Evolutionary conservation across 2,888 invertebrate genomes (phyloP), one percentile per base, ranked within the genome.

Genomic region (Caprella mutica): DNA sequence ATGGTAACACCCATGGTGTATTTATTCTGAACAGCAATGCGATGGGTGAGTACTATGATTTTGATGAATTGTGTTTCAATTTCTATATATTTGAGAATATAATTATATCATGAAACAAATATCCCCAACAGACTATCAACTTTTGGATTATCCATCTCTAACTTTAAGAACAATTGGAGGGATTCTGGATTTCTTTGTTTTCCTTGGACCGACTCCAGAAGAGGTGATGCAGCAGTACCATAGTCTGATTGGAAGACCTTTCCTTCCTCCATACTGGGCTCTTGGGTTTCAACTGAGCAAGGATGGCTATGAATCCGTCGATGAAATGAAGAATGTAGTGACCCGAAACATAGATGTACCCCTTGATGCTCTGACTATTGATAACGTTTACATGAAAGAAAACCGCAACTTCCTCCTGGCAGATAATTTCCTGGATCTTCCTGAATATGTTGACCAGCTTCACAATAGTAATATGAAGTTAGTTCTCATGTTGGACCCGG

Each of bases 191-290:
- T 80, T 91, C 58, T 84, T 82, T 70, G 75, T 89, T 63, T 81
- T 89, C 69, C 67, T 84, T 68, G 91, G 90, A 0, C 85, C 87
- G 0, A 75, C 79, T 0, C 87, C 91, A 0, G 71, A 48, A 8
- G 33, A 27, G 6, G 48, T 48, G 30, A 48, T 33, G 33, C 14
- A 9, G 33, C 48, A 48, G 30, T 48, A 48, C 48, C 29, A 27
- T 12, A 17, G 29, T 6, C 69, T 85, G 12, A 78, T 90, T 12
- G 90, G 89, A 0, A 75, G 78, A 59, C 87, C 90, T 0, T 79
- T 80, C 69, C 77, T 91, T 78, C 90, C 90, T 1, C 88, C 91
- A 0, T 88, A 86, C 70, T 92, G 91, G 91, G 77, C 83, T 1
- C 50, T 65, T 8, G 61, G 61, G 21, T 65, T 65, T 54, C 61